A percentile compares a stretch with the other conserved stretches of the same genome.
Conservation (phyloP, 2,113 vertebrate species). For the Vidua macroura region DNA sequence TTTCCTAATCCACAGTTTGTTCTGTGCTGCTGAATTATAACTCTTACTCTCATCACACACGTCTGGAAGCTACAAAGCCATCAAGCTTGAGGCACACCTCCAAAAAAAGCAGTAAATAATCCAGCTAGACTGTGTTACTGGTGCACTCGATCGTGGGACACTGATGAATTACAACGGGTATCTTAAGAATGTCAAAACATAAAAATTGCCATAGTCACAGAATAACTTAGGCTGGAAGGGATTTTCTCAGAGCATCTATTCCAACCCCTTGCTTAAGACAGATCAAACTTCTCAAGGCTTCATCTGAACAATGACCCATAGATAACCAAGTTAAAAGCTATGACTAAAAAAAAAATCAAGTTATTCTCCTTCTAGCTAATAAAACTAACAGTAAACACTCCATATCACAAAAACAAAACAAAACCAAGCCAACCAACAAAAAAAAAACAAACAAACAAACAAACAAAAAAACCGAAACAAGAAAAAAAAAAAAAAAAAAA, state of each 20-base stretch:
- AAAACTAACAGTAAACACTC: neutral
- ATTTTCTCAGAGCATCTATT: neutral
- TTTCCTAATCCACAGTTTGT: neutral
- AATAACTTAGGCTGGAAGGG: neutral
- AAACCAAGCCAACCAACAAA: neutral
- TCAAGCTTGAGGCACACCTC: neutral
- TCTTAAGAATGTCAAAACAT: neutral
- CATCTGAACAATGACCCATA: neutral
- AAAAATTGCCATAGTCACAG: neutral
- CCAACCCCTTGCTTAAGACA: neutral
- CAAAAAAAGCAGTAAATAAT: neutral
- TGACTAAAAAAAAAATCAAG: neutral
- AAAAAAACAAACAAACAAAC: neutral
- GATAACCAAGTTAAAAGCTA: neutral
- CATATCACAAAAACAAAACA: neutral
- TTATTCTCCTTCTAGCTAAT: neutral
- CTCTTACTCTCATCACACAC: neutral
- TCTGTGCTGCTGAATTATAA: neutral
- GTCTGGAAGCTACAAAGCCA: neutral
- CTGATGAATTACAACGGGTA: neutral
- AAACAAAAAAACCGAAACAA: neutral
- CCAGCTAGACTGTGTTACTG: neutral
- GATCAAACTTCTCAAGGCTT: neutral
- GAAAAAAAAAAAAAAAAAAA: neutral
- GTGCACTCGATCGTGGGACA: neutral